phyloP scores from a whole-genome alignment of 2,888 invertebrate species.

The Agrochola circellaris region DNA sequence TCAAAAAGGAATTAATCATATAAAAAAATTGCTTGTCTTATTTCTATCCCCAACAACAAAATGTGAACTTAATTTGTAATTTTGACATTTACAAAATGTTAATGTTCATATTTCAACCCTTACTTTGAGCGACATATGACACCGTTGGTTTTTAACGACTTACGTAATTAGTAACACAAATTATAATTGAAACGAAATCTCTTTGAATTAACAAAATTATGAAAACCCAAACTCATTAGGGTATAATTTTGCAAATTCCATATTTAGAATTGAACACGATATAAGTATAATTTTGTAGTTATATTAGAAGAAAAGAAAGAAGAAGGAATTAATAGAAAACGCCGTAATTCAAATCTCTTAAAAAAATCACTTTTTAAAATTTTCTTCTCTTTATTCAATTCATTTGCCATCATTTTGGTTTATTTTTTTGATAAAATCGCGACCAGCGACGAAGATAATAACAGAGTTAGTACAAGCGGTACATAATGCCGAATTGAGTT shows the following conservation, averaged over 20 bases:
- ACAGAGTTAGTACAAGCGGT: no score
- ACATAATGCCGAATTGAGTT: no score
- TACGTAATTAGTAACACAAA: constrained; percentile 44
- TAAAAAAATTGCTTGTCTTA: not conserved
- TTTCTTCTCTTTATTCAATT: no score
- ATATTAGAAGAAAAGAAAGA: not conserved
- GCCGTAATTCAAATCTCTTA: not conserved
- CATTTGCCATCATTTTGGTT: no score
- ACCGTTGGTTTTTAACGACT: constrained; percentile 31
- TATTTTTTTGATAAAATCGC: no score
- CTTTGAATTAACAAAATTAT: constrained; percentile 19
- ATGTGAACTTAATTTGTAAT: not conserved
- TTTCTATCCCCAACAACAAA: not conserved
- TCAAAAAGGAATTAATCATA: not conserved
- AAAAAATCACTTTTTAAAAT: no score
- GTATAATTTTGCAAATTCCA: not conserved
- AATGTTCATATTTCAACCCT: constrained; percentile 21
- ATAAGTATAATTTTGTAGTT: not conserved
- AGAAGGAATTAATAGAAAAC: not conserved
- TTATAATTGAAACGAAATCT: constrained; percentile 31
- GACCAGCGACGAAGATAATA: no score
- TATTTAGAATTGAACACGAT: not conserved
- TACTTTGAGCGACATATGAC: constrained; percentile 3
- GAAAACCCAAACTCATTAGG: constrained; percentile 12
- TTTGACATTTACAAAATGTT: not conserved